Evolutionary conservation across 2,888 invertebrate species (phyloP).

Genomic region (Crematogaster levior): DNA sequence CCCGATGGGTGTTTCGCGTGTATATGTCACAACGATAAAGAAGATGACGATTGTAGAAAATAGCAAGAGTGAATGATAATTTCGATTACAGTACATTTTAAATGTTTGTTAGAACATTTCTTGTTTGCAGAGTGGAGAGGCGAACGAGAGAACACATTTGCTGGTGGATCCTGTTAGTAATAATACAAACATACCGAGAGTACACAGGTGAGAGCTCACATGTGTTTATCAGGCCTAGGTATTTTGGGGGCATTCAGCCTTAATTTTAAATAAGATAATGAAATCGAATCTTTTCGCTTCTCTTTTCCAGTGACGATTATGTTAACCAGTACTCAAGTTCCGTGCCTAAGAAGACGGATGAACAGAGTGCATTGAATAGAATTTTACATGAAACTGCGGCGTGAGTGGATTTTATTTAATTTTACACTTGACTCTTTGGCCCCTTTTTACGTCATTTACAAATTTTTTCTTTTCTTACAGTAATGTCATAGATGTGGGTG

Average conservation of each 20-base stretch:
- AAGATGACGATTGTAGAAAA: neutral
- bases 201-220: constrained; percentile 87
- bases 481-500: constrained; percentile 97
- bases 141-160: constrained; percentile 92
- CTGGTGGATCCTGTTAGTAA: constrained; percentile 92
- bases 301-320: constrained; percentile 88
- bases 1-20: neutral
- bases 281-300: constrained; percentile 42
- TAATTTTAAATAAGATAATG: neutral
- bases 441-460: no score
- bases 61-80: neutral
- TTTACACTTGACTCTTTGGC: no score
- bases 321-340: constrained; percentile 88
- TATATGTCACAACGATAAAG: no score
- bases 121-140: constrained; percentile 87
- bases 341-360: constrained; percentile 93
- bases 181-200: constrained; percentile 90
- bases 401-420: constrained; percentile 87
- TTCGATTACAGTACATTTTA: neutral
- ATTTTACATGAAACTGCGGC: constrained; percentile 96
- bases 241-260: neutral
- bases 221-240: neutral
- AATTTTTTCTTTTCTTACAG: constrained; percentile 87
- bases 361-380: constrained; percentile 95
- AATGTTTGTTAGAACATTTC: neutral